Evolutionary conservation across 2,797 vertebrate genomes (phyloP).

Genomic region (Telmatherina bonti): DNA sequence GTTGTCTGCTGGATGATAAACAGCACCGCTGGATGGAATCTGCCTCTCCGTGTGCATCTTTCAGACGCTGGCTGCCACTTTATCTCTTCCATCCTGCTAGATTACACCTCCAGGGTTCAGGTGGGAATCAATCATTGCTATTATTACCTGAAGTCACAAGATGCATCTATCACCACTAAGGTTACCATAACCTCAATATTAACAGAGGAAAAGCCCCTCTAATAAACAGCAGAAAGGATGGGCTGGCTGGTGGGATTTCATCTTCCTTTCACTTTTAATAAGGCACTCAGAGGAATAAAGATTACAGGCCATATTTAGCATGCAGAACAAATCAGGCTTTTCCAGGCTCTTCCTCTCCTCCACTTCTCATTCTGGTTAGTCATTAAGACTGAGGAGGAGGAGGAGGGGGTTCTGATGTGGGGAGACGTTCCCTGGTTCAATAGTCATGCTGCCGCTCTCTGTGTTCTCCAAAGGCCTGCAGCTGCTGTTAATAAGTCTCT

Average conservation of each 20-base stretch:
- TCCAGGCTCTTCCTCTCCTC: conserved; percentile 80
- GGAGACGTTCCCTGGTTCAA: conserved; percentile 74
- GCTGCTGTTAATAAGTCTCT: conserved; percentile 75
- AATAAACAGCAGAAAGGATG: conserved; percentile 85
- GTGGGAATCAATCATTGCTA: conserved; percentile 81
- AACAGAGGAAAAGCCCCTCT: conserved; percentile 81
- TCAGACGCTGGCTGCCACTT: conserved; percentile 83
- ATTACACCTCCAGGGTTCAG: conserved; percentile 86
- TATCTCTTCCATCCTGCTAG: conserved; percentile 86
- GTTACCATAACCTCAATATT: conserved; percentile 89
- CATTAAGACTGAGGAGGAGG: conserved; percentile 77
- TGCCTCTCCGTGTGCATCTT: conserved; percentile 83
- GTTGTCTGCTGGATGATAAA: conserved; percentile 85
- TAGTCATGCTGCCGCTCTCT: conserved; percentile 57
- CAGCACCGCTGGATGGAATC: conserved; percentile 78
- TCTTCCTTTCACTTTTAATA: conserved; percentile 86
- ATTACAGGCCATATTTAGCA: conserved; percentile 89
- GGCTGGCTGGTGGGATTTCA: conserved; percentile 78
- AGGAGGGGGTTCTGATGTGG: conserved; percentile 33
- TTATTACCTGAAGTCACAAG: conserved; percentile 83
- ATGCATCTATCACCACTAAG: conserved; percentile 84
- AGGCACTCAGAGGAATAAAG: conserved; percentile 82
- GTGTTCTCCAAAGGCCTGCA: conserved; percentile 67
- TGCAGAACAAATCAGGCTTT: conserved; percentile 87
- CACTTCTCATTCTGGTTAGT: conserved; percentile 84